These are phyloP conservation scores for Thymelicus acteon DNA, from an alignment of 2,888 invertebrate genomes.

Conservation along the genomic window DNA sequence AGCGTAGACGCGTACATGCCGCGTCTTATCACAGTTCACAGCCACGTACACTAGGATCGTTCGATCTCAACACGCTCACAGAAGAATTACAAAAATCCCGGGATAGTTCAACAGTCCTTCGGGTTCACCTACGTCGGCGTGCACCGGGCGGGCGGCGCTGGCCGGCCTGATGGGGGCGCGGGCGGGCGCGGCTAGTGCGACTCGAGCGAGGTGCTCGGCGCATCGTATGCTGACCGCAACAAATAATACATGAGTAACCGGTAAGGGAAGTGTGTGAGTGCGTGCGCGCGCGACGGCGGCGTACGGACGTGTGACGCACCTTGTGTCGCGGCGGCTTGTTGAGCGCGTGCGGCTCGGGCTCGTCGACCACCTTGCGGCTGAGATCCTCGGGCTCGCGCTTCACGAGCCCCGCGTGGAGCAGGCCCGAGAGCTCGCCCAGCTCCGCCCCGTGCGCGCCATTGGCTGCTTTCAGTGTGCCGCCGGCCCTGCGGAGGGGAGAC, in stretches of 20 bases:
- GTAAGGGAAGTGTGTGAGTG: conserved; percentile 79
- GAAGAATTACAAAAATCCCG: conserved; percentile 60
- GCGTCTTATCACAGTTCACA: conserved; percentile 80
- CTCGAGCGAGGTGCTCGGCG: conserved; percentile 84
- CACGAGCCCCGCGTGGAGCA: conserved; percentile 88
- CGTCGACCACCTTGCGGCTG: conserved; percentile 88
- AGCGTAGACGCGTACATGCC: conserved; percentile 86
- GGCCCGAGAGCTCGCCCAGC: conserved; percentile 86
- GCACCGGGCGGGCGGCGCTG: conserved; percentile 85
- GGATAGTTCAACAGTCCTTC: conserved; percentile 53
- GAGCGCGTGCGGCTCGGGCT: conserved; percentile 86
- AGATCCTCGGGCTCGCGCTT: conserved; percentile 94
- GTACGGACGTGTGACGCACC: conserved; percentile 85
- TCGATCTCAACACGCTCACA: conserved; percentile 70
- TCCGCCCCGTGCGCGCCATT: conserved; percentile 89
- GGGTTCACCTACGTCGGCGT: conserved; percentile 82
- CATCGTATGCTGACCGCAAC: conserved; percentile 85
- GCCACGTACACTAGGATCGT: conserved; percentile 76
- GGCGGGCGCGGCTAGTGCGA: conserved; percentile 84
- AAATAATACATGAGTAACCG: conserved; percentile 84
- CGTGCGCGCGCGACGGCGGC: conserved; percentile 84
- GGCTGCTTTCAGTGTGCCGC: conserved; percentile 86
- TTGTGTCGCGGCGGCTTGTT: conserved; percentile 87
- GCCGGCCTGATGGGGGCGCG: conserved; percentile 85
- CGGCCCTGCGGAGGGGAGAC: conserved; percentile 87